Conservation (phyloP, 1,140 invertebrate genomes). For the Drosophila repletoides region DNA sequence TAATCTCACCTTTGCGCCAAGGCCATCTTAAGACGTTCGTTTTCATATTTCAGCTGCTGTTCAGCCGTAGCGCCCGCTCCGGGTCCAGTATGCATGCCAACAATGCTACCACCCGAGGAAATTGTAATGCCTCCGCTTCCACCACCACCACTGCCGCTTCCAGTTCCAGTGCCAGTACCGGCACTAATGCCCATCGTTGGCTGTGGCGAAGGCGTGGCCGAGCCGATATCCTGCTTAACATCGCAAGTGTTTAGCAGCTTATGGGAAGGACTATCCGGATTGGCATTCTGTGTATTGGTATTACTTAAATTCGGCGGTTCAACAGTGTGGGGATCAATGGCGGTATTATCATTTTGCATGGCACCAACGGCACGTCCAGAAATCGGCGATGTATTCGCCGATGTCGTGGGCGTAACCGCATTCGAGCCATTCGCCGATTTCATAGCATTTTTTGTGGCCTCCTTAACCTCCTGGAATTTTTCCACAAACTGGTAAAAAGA, state of each 20-base stretch:
- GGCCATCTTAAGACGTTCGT: conserved; percentile 96
- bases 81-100: conserved; percentile 74
- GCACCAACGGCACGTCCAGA: conserved; percentile 86
- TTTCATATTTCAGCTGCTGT: conserved; percentile 98
- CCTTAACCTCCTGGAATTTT: conserved; percentile 99
- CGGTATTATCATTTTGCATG: conserved; percentile 81
- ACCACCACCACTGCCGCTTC: conserved; percentile 23
- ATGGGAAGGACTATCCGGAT: conserved; percentile 82
- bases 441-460: conserved; percentile 90
- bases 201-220: conserved; percentile 70
- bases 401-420: conserved; percentile 90
- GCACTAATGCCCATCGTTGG: conserved; percentile 35
- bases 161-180: conserved; percentile 12
- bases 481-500: conserved; percentile 92
- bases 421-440: conserved; percentile 88
- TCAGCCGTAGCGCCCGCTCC: conserved; percentile 85
- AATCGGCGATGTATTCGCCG: conserved; percentile 92
- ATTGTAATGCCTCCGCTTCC: conserved; percentile 61
- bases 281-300: conserved; percentile 80
- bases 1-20: conserved; percentile 94
- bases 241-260: conserved; percentile 71
- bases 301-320: conserved; percentile 83
- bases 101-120: conserved; percentile 69
- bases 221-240: conserved; percentile 60
- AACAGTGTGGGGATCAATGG: conserved; percentile 78